Base-by-base conservation (phyloP, 2,113 vertebrate genomes). In the Lagopus leucura region DNA sequence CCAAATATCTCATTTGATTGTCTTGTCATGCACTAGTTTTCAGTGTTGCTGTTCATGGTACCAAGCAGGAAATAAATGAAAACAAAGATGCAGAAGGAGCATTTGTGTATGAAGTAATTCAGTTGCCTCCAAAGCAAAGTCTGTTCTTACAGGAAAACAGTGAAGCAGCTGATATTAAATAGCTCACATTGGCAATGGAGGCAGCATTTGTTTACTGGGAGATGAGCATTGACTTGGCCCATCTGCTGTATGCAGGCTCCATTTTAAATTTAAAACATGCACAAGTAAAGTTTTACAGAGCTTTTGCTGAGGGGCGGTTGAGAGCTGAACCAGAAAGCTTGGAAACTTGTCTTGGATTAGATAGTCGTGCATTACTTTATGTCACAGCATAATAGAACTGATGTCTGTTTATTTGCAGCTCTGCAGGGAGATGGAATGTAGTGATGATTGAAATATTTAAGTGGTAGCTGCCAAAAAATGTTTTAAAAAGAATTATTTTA, bases 1-100 rank as follows among this genome's bases (percentile, higher is more conserved):
- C n/a, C 84, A 89, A 92, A 95, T 91, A 63, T 38, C 81, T 89
- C 63, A 85, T 94, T 69, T 66, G 70, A 8, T 89, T 94, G 84
- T 89, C 69, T 32, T 54, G 78, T 93, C 96, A 94, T 76, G 91
- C 63, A 30, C 89, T 42, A 1, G 24, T 70, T 89, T 93, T 54
- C 57, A 57, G 48, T 32, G 17, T 50, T 79, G 48, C 43, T 79
- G 3, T 25, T 25, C 58, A 63, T 81, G 40, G 20, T 14, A 75
- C 27, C 38, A 45, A 77, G 55, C 54, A 80, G 71, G 66, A 93
- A 95, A 90, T 92, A 79, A 86, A 85, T 82, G 78, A 76, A 91
- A 93, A 76, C 45, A 76, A 87, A 82, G 48, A 87, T 70, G 67
- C 45, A 89, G 73, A 90, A 72, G 63, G 74, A 92, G 66, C 58